Percentiles rank a stretch among this genome's conserved stretches.
Evolutionary conservation across 2,113 vertebrate species (phyloP).

Genomic region (Laterallus jamaicensis): DNA sequence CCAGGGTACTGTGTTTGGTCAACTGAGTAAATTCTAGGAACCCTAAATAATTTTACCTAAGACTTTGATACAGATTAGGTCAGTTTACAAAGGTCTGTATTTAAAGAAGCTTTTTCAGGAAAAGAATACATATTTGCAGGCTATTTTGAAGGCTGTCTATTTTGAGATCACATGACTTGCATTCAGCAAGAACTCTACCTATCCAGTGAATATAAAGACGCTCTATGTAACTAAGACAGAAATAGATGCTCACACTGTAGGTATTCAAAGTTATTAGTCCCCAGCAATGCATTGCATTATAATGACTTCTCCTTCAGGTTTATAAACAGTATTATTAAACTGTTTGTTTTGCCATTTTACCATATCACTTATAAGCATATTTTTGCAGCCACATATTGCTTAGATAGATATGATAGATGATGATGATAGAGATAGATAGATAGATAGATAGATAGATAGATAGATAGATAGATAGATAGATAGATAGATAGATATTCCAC

Average conservation of each 20-base stretch:
- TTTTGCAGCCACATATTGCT: not conserved
- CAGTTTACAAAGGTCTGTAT: not conserved
- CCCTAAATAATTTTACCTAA: not conserved
- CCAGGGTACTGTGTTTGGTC: not conserved
- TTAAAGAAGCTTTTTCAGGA: not conserved
- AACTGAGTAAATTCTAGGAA: not conserved
- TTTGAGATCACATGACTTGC: not conserved
- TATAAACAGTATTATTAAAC: not conserved
- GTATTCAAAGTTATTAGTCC: not conserved
- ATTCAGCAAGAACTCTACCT: not conserved
- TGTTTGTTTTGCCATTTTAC: not conserved
- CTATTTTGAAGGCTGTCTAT: not conserved
- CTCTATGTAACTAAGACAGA: not conserved
- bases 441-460: not conserved
- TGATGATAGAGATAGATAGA: too few species aligned
- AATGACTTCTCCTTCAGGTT: not conserved
- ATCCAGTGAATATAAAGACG: not conserved
- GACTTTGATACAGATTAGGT: not conserved
- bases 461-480: not conserved
- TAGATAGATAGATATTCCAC: not conserved
- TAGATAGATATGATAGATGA: not conserved
- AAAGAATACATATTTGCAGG: not conserved
- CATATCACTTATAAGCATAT: not conserved
- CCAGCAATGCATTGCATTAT: not conserved
- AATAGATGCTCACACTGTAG: not conserved